phyloP scores from a whole-genome alignment of 2,113 vertebrate species.

The Brienomyrus brachyistius region DNA sequence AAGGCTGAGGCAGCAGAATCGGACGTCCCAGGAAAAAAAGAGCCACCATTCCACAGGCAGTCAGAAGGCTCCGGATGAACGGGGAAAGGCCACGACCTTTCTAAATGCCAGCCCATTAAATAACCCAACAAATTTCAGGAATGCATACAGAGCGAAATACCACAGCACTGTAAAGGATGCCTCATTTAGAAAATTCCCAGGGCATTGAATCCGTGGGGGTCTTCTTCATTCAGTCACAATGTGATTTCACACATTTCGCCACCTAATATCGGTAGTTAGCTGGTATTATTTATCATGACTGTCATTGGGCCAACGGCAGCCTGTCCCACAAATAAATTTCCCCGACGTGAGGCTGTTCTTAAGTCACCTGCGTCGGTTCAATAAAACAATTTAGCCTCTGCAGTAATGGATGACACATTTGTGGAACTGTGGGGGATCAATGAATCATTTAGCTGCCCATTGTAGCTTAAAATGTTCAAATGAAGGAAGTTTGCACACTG shows the following conservation, averaged over 20 bases:
- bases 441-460: neutral
- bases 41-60: slow-evolving; percentile 51
- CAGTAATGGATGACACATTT: neutral
- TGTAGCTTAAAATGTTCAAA: slow-evolving; percentile 4
- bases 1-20: slow-evolving; percentile 38
- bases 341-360: neutral
- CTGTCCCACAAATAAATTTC: slow-evolving; percentile 5
- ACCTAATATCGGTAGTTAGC: slow-evolving; percentile 4
- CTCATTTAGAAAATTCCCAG: slow-evolving; percentile 34
- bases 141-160: slow-evolving; percentile 50
- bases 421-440: neutral
- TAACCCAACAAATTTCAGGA: slow-evolving; percentile 51
- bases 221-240: slow-evolving; percentile 1
- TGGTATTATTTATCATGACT: neutral
- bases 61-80: slow-evolving; percentile 45
- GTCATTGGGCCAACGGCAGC: neutral
- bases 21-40: slow-evolving; percentile 42
- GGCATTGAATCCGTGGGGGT: neutral
- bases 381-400: neutral
- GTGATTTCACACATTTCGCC: neutral
- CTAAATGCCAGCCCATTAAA: slow-evolving; percentile 61
- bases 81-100: slow-evolving; percentile 65
- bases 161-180: slow-evolving; percentile 44
- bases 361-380: neutral
- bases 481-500: neutral